Evolutionary conservation across 2,888 invertebrate species (phyloP), one percentile per base, ranked within the genome.

Genomic region (Aethes cnicana): DNA sequence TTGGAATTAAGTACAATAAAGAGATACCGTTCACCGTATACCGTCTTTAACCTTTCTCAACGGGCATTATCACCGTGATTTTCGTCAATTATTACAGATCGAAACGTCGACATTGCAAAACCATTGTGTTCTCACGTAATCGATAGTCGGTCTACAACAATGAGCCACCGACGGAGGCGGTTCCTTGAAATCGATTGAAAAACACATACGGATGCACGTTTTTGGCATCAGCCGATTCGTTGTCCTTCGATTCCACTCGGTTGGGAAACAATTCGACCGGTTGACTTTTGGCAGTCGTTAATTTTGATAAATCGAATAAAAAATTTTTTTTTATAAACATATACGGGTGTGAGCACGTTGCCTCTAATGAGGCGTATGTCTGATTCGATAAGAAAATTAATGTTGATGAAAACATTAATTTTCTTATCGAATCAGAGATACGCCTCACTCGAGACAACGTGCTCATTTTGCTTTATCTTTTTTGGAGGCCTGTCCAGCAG

Each of bases 171-270:
- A 77, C 85, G 86, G 77, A 72, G 87, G 63, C 73, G 65, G 74
- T 89, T 88, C 88, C 74, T 69, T 77, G 88, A 87, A 89, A 77
- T 77, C 79, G 84, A 84, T 86, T 84, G 79, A 85, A 84, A 86
- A 87, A 84, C 83, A 72, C 72, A 76, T 82, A 81, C 84, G 84
- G 84, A 85, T 86, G 88, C 88, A 89, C 88, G 88, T 87, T 84
- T 85, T 83, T 78, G 81, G 76, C 79, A 81, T 87, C 88, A 88
- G 88, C 88, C 77, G 77, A 84, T 81, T 81, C 72, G 68, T 77
- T 77, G 81, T 80, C 77, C 72, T 73, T 74, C 74, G 72, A 69
- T 79, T 75, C 74, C 76, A 73, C 73, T 76, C 69, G 57, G 68
- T 72, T 68, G 64, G 66, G 70, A 64, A 71, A 71, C 67, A 66